Conservation (phyloP, 2,888 invertebrate species). For the Apomyelois bistriatella region DNA sequence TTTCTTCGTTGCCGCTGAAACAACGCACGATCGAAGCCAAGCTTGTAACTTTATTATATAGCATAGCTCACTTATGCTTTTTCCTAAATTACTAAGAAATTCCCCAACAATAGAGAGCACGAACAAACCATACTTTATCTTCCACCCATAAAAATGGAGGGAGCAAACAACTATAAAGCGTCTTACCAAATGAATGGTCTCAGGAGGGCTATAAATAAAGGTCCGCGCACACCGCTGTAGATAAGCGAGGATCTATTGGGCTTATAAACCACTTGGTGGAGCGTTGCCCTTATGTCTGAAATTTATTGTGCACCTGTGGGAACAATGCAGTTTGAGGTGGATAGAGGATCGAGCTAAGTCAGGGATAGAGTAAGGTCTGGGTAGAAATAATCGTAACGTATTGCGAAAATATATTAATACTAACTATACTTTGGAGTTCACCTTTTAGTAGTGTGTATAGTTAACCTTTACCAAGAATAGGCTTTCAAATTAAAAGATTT, state of each 20-base stretch:
- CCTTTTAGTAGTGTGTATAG: too few relatives aligned
- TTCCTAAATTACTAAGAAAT: not conserved
- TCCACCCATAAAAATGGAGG: constrained; percentile 42
- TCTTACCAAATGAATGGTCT: constrained; percentile 63
- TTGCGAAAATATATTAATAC: too few relatives aligned
- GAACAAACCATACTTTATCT: constrained; percentile 14
- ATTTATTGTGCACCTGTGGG: constrained; percentile 60
- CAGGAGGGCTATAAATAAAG: constrained; percentile 56
- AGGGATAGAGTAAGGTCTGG: not conserved
- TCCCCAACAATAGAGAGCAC: constrained; percentile 1
- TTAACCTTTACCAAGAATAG: too few relatives aligned
- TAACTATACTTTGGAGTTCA: too few relatives aligned
- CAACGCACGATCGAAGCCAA: too few relatives aligned
- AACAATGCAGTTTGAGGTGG: constrained; percentile 20
- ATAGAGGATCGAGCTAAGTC: not conserved
- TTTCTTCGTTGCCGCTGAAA: too few relatives aligned
- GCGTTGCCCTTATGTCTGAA: constrained; percentile 46
- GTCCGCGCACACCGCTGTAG: constrained; percentile 53
- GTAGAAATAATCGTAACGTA: not conserved
- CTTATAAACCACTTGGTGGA: constrained; percentile 63
- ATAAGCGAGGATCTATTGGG: constrained; percentile 70
- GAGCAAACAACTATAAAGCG: constrained; percentile 46
- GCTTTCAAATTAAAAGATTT: too few relatives aligned
- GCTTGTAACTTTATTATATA: too few relatives aligned
- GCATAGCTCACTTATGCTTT: too few relatives aligned